A percentile compares a stretch with the other conserved stretches of the same genome.
These are phyloP conservation scores for Anas flavirostris DNA, from an alignment of 2,797 vertebrate species.

Conservation along the genomic window DNA sequence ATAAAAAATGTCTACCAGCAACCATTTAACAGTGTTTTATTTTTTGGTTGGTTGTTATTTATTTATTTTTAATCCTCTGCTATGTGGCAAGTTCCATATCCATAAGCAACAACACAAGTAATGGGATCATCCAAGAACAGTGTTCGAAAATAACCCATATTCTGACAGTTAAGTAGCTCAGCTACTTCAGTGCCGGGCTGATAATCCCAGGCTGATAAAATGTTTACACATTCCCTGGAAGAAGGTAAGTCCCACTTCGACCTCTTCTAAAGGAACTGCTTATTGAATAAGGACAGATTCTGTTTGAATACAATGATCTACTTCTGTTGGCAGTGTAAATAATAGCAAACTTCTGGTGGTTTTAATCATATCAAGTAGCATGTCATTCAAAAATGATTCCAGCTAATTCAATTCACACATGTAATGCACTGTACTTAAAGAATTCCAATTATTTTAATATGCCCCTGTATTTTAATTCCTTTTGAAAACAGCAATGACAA, in stretches of 20 bases:
- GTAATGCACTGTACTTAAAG: not conserved
- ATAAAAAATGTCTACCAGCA: not conserved
- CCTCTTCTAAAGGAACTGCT: not conserved
- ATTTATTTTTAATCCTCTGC: not conserved
- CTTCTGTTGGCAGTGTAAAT: not conserved
- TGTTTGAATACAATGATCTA: not conserved
- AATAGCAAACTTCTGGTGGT: not conserved
- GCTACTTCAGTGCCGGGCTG: not conserved
- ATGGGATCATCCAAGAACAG: not conserved
- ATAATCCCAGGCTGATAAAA: not conserved
- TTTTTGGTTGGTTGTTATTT: too few species aligned
- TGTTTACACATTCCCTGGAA: not conserved
- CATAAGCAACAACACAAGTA: not conserved
- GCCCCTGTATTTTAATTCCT: not conserved
- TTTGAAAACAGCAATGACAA: not conserved
- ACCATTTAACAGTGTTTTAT: not conserved
- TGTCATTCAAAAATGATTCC: not conserved
- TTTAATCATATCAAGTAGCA: not conserved
- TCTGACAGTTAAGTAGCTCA: not conserved
- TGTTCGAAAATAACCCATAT: not conserved
- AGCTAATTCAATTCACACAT: not conserved
- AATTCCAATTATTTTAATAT: not conserved
- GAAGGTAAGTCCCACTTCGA: not conserved
- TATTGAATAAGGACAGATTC: not conserved
- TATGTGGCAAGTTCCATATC: not conserved